Conservation (phyloP, 2,888 invertebrate genomes). For the Tenthredo amoena region DNA sequence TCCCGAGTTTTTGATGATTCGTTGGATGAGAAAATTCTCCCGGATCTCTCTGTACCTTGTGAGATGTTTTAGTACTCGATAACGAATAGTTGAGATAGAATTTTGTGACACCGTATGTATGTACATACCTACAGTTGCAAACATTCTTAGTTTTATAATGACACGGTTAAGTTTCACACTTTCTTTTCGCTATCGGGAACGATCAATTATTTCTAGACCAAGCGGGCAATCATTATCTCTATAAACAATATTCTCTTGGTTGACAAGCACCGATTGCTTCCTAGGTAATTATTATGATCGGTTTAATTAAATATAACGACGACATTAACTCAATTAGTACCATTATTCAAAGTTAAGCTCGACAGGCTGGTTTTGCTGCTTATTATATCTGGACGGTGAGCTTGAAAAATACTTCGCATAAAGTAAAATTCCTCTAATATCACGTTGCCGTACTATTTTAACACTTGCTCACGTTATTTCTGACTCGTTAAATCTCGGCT, state of each 20-base stretch:
- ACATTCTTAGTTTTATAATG: conserved; percentile 26
- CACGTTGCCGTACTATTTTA: background rate
- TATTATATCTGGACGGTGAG: background rate
- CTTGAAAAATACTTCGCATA: background rate
- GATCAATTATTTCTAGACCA: conserved; percentile 23
- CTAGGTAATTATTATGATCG: conserved; percentile 47
- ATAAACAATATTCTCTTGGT: conserved; percentile 38
- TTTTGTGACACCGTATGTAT: background rate
- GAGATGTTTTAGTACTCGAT: background rate
- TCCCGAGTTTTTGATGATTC: background rate
- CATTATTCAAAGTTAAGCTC: conserved; percentile 43
- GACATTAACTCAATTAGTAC: conserved; percentile 37
- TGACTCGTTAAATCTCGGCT: background rate
- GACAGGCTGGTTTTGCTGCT: background rate
- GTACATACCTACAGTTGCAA: background rate
- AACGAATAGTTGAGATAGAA: background rate
- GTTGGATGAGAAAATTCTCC: too few relatives aligned
- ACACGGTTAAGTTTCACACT: conserved; percentile 39
- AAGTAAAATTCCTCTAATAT: background rate
- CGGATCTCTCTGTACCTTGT: background rate
- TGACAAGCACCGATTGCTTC: conserved; percentile 34
- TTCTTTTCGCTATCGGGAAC: background rate
- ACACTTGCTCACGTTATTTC: background rate
- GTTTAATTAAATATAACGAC: conserved; percentile 39
- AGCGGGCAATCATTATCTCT: conserved; percentile 22